These are phyloP conservation scores for Graphium colonna DNA, from an alignment of 2,888 invertebrate species.

Conservation along the genomic window DNA sequence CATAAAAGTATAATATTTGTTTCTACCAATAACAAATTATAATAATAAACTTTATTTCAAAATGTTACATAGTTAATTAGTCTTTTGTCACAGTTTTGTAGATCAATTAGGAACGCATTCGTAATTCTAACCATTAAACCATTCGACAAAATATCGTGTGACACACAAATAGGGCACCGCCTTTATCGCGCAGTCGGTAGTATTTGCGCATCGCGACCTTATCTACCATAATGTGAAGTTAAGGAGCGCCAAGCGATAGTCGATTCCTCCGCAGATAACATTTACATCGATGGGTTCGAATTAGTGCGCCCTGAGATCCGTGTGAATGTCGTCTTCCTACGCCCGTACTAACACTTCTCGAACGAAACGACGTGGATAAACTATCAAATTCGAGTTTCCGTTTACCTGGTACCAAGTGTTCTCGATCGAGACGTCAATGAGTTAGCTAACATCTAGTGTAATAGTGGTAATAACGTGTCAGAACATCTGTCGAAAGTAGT, in stretches of 20 bases:
- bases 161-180: constrained; percentile 13
- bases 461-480: neutral
- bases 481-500: neutral
- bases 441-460: neutral
- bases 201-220: constrained; percentile 40
- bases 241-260: constrained; percentile 34
- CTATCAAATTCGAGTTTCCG: neutral
- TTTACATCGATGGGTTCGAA: constrained; percentile 22
- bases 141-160: constrained; percentile 10
- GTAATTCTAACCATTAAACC: neutral
- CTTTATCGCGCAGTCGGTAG: constrained; percentile 32
- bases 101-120: too few relatives aligned
- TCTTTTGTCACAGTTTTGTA: too few relatives aligned
- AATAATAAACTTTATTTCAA: too few relatives aligned
- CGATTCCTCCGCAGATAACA: constrained; percentile 29
- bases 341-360: neutral
- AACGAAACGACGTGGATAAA: neutral
- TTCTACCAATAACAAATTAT: too few relatives aligned
- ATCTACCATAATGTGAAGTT: constrained; percentile 37
- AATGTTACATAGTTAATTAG: too few relatives aligned
- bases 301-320: constrained; percentile 22
- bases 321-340: neutral
- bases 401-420: constrained; percentile 3
- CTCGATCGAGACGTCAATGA: neutral
- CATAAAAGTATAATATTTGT: too few relatives aligned